Evolutionary conservation across 2,113 vertebrate species (phyloP).

Genomic region (Ploceus nigricollis): DNA sequence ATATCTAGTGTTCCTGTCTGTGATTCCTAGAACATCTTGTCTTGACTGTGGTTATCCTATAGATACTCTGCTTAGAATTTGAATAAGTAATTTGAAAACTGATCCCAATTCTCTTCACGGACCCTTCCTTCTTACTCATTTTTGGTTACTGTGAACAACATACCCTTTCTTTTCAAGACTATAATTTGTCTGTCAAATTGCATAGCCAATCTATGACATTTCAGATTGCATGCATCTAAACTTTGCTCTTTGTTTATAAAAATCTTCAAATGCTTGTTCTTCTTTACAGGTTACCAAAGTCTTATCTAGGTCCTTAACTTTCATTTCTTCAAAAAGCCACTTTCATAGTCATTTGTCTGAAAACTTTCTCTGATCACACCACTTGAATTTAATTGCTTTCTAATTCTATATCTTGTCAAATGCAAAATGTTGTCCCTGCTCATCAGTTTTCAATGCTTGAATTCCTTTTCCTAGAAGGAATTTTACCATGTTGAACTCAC

Average conservation of each 20-base stretch:
- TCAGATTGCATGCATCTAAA: not conserved
- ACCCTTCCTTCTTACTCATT: not conserved
- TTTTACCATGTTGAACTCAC: not conserved
- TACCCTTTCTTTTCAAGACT: not conserved
- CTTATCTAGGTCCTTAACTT: not conserved
- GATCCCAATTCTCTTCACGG: not conserved
- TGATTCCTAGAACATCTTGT: slow-evolving; percentile 1
- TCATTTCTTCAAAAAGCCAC: not conserved
- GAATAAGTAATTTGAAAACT: not conserved
- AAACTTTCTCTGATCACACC: not conserved
- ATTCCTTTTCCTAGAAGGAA: not conserved
- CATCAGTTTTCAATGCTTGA: not conserved
- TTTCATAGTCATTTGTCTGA: not conserved
- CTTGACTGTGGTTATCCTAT: not conserved
- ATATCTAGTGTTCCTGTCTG: not conserved
- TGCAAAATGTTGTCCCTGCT: not conserved
- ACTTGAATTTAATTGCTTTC: not conserved
- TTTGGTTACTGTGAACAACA: not conserved
- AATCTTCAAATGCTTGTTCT: not conserved
- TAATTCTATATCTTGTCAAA: not conserved
- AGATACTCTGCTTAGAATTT: not conserved
- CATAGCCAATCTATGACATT: not conserved
- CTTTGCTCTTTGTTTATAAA: not conserved
- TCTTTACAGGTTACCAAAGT: slow-evolving; percentile 19
- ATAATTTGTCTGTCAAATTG: not conserved